These are phyloP conservation scores for Xiphophorus couchianus DNA, from an alignment of 2,113 vertebrate genomes.

Conservation along the genomic window DNA sequence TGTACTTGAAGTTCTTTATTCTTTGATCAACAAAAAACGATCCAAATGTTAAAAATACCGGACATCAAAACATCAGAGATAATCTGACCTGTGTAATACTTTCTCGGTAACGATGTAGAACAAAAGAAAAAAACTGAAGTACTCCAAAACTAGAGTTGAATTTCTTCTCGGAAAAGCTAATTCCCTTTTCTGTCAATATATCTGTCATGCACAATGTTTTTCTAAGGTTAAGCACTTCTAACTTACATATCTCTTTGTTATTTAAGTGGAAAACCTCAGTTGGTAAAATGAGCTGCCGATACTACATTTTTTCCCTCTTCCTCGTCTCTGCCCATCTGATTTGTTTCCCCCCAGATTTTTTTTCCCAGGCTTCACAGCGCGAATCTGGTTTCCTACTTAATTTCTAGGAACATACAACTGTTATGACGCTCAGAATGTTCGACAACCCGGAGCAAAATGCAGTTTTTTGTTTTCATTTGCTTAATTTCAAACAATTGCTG, in stretches of 20 bases:
- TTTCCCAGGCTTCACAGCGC: not conserved
- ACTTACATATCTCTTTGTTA: constrained; percentile 27
- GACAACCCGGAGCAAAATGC: not conserved
- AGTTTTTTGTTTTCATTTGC: not conserved
- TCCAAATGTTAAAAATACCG: no score
- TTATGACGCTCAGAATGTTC: not conserved
- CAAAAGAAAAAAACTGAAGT: not conserved
- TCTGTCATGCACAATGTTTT: not conserved
- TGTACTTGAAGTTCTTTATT: not conserved
- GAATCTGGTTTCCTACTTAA: not conserved
- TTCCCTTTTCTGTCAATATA: not conserved
- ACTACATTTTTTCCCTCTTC: not conserved
- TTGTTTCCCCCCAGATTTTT: not conserved
- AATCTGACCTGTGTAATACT: not conserved
- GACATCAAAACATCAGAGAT: not conserved
- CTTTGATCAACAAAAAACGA: no score
- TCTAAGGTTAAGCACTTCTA: not conserved
- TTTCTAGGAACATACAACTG: not conserved
- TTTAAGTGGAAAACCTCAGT: constrained; percentile 38
- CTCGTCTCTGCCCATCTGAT: not conserved
- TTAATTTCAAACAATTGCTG: not conserved
- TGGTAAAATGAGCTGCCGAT: not conserved
- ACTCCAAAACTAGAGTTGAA: not conserved
- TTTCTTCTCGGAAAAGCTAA: not conserved
- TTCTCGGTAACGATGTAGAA: not conserved